A percentile compares a stretch with the other conserved stretches of the same genome.
Evolutionary conservation across 2,797 vertebrate species (phyloP).

Genomic region (Coregonus suidteri): DNA sequence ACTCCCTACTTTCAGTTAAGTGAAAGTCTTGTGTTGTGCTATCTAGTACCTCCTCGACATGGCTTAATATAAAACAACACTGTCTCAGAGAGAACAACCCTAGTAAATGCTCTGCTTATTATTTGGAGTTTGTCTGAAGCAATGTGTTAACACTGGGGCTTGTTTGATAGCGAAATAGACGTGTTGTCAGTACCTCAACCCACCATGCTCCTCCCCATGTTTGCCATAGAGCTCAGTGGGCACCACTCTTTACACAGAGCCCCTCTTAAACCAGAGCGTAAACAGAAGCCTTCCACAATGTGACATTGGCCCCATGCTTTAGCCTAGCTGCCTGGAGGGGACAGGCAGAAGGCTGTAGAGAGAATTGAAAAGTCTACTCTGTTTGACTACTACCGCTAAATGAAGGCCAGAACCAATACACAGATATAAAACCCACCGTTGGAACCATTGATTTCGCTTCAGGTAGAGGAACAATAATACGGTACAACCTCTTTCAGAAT

Average conservation of each 20-base stretch:
- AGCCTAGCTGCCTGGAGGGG: background rate
- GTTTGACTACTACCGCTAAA: background rate
- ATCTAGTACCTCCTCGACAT: background rate
- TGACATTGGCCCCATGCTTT: background rate
- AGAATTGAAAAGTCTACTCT: background rate
- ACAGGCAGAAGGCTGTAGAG: background rate
- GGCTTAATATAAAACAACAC: background rate
- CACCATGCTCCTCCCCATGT: conserved; percentile 2
- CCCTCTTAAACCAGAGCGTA: conserved; percentile 12
- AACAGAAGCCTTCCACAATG: background rate
- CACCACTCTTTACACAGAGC: background rate
- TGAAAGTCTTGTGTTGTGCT: background rate
- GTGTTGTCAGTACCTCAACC: background rate
- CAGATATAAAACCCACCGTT: background rate
- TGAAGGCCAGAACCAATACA: background rate
- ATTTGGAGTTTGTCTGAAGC: background rate
- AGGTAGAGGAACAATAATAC: background rate
- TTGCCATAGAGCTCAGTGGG: conserved; percentile 25
- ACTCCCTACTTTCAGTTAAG: background rate
- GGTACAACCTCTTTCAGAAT: background rate
- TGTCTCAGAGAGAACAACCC: background rate
- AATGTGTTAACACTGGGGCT: conserved; percentile 6
- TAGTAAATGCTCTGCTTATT: background rate
- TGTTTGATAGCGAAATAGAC: background rate
- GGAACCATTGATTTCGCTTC: background rate